These are phyloP conservation scores for Spatulosminthurus flaviceps DNA, from an alignment of 2,888 invertebrate species.

Conservation along the genomic window DNA sequence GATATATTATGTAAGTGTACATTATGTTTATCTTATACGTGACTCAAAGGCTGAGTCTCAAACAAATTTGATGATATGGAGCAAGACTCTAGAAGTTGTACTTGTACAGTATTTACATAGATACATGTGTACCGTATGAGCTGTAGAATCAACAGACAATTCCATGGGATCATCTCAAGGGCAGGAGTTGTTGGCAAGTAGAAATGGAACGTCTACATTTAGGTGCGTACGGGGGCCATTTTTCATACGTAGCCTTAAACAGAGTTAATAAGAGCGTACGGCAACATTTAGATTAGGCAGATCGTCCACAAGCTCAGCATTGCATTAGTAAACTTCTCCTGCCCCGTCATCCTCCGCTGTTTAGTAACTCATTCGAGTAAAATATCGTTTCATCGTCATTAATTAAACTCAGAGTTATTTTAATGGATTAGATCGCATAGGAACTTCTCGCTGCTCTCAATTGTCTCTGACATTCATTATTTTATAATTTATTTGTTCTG, in stretches of 20 bases:
- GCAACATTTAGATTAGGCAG: not conserved
- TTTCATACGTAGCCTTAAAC: not conserved
- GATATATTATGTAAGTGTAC: no score
- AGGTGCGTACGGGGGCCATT: conserved; percentile 2
- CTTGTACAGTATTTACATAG: not conserved
- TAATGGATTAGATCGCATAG: not conserved
- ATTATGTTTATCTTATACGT: no score
- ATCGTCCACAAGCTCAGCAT: not conserved
- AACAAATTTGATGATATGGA: not conserved
- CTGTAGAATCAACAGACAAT: conserved; percentile 11
- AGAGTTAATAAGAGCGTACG: conserved; percentile 7
- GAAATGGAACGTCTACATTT: not conserved
- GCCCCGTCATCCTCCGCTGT: not conserved
- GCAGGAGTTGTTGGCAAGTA: conserved; percentile 11
- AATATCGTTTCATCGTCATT: not conserved
- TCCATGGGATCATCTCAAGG: conserved; percentile 4
- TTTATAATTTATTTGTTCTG: conserved; percentile 12
- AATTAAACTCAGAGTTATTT: conserved; percentile 1
- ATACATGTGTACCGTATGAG: not conserved
- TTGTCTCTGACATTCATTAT: conserved; percentile 9
- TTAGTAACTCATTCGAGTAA: not conserved
- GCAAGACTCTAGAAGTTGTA: not conserved
- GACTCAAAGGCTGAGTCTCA: not conserved
- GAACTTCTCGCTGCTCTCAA: not conserved
- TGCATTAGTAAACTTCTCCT: no score